Base-by-base conservation (phyloP, 1,140 invertebrate species). In the Hypsibius dujardini region DNA sequence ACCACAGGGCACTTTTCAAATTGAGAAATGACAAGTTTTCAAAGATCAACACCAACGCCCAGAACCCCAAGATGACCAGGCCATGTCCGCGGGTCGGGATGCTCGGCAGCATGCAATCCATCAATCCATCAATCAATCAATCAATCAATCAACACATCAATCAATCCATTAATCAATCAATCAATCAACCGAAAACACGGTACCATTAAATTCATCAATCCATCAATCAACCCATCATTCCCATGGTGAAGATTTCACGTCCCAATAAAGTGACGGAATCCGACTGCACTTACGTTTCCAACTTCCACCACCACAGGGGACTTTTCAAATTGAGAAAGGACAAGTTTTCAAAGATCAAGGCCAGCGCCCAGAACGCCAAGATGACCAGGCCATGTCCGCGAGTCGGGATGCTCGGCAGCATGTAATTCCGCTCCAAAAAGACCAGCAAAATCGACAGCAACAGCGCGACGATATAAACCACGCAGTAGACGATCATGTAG, bases 321-420 rank as follows among this genome's bases (percentile, higher is more conserved):
- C 87, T 87, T 71, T 85, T 84, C 50, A 92, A 80, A 79, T 91
- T 95, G n/a, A 95, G 79, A 76, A 96, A 90, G 0, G 87, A 84
- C 67, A 95, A 78, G 79, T 92, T 93, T 79, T 95, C 89, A 71
- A 84, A 82, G 7, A 90, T 84, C 78, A 95, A 91, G 46, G 87
- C 84, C 70, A 92, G 77, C 0, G 90, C 88, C 91, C 92, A 95
- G 79, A 94, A 95, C 28, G 92, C 80, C 1, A 96, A 81, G 1
- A 96, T 79, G 2, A 92, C 85, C 28, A 95, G 81, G 0, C 93
- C 91, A 83, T 97, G 92, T 0, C 92, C 91, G 74, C 85, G 81
- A 0, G 90, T 86, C 28, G 90, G 90, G n/a, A 90, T 84, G 28
- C 89, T 89, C 1, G 91, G 92, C 67, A 95, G 80, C 47, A 87